Evolutionary conservation across 1,140 invertebrate species (phyloP).

Genomic region (Andricus grossulariae): DNA sequence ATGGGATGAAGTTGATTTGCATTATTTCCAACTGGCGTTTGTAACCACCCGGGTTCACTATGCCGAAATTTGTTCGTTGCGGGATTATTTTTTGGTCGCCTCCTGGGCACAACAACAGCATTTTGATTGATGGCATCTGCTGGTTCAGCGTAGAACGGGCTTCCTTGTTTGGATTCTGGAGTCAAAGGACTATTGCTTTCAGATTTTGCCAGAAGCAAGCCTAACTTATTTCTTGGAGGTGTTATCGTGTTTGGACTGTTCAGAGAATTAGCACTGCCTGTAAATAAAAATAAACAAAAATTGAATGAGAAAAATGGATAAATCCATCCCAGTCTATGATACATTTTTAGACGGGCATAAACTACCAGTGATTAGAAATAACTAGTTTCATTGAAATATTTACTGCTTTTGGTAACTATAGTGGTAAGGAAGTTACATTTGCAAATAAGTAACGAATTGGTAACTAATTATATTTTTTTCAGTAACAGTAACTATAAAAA

Average conservation of each 20-base stretch:
- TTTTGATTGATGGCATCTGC: constrained; percentile 86
- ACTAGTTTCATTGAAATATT: no score
- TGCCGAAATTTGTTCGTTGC: constrained; percentile 76
- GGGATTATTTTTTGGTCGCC: constrained; percentile 63
- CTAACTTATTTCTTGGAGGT: constrained; percentile 70
- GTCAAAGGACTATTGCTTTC: constrained; percentile 69
- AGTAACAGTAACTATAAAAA: no score
- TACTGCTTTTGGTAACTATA: no score
- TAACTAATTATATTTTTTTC: no score
- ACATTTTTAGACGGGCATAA: no score
- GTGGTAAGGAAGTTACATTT: no score
- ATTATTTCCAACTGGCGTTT: constrained; percentile 67
- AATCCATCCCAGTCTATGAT: no score
- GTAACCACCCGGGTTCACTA: constrained; percentile 80
- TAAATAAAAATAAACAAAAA: neutral
- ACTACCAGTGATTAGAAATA: no score
- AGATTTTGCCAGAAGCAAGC: constrained; percentile 67
- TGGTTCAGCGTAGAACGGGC: constrained; percentile 94
- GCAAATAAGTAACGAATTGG: no score
- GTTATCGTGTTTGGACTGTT: constrained; percentile 67
- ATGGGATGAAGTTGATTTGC: constrained; percentile 76
- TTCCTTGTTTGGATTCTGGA: constrained; percentile 80
- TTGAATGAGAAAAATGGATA: neutral
- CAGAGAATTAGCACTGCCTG: constrained; percentile 71
- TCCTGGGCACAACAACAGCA: constrained; percentile 69